phyloP scores from a whole-genome alignment of 2,113 vertebrate species.

The Canis aureus region DNA sequence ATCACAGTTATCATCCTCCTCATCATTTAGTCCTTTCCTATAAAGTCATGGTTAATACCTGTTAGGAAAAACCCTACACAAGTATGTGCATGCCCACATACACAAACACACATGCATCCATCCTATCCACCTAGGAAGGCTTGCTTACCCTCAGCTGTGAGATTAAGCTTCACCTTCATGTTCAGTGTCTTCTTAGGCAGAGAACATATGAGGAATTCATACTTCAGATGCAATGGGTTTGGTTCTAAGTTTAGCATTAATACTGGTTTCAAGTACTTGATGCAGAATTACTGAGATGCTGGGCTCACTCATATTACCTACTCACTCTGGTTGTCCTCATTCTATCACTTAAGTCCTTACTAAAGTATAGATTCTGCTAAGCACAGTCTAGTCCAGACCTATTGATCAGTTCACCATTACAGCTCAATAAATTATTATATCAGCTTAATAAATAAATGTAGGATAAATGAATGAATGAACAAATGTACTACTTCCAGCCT shows the following conservation, averaged over 20 bases:
- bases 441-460: neutral
- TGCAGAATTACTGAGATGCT: neutral
- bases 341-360: neutral
- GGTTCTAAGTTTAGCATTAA: neutral
- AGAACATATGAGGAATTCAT: neutral
- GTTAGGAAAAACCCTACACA: neutral
- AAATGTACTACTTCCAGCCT: neutral
- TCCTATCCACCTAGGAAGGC: neutral
- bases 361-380: slow-evolving; percentile 21
- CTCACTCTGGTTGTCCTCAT: neutral
- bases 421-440: neutral
- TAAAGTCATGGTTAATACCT: neutral
- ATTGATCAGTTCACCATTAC: neutral
- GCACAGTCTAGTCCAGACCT: neutral
- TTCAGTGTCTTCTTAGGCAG: neutral
- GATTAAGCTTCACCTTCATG: neutral
- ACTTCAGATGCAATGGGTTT: neutral
- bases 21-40: neutral
- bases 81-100: neutral
- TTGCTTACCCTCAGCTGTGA: neutral
- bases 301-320: neutral
- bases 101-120: neutral
- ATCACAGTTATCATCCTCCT: neutral
- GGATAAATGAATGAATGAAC: neutral
- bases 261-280: neutral